Evolutionary conservation across 1,140 invertebrate species (phyloP), one percentile per base, ranked within the genome.

Genomic region (Anadara kagoshimensis): DNA sequence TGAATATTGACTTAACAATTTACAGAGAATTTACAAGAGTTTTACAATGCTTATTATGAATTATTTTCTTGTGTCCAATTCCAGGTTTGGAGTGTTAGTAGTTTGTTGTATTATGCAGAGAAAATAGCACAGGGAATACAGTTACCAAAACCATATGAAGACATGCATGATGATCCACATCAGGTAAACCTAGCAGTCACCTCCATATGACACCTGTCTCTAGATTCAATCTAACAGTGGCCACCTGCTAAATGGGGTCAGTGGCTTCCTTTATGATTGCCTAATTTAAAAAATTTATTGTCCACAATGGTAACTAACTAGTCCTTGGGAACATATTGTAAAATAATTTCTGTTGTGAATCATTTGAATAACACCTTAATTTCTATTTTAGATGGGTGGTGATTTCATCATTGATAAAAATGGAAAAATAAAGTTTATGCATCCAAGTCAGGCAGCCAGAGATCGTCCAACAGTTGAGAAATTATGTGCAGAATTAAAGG

Each of bases 21-120:
- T n/a, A n/a, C n/a, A n/a, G n/a, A n/a, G n/a, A n/a, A n/a, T n/a
- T n/a, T n/a, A n/a, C n/a, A n/a, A n/a, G n/a, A n/a, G n/a, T n/a
- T n/a, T n/a, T n/a, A n/a, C n/a, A n/a, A n/a, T n/a, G n/a, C n/a
- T n/a, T n/a, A n/a, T n/a, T n/a, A 36, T 36, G 14, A 14, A 20
- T 5, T 3, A 14, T 57, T 26, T 20, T 57, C 20, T 20, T 57
- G 2, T 5, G 24, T 57, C 12, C 14, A 5, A 3, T 29, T 54
- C 43, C 73, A 86, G 83, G 83, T 85, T 11, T 86, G 85, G 85
- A 76, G 78, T 20, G 68, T 83, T 18, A 51, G 67, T 5, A 77
- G 79, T 53, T 70, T 86, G 71, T 54, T 82, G 5, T 86, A 81
- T 54, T 86, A 86, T 78, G 81, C 78, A 22, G 83, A 86, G 59